A percentile compares a stretch with the other conserved stretches of the same genome.
Evolutionary conservation across 2,113 vertebrate species (phyloP).

Genomic region (Datnioides undecimradiatus): DNA sequence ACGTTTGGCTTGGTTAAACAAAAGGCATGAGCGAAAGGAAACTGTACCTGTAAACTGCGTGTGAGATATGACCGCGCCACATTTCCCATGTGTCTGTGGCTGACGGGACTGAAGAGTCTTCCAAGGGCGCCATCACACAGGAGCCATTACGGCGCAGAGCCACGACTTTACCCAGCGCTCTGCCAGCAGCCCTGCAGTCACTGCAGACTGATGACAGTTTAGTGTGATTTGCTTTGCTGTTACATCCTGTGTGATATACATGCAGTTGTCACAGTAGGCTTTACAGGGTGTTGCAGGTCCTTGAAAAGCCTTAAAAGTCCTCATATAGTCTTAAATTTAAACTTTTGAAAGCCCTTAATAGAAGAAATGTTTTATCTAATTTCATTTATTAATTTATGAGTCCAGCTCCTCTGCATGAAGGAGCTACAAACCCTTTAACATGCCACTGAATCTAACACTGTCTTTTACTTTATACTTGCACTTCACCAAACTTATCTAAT

Average conservation of each 20-base stretch:
- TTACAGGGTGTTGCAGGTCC: too few species aligned
- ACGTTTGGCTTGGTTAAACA: not conserved
- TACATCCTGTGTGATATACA: not conserved
- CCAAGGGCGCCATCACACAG: not conserved
- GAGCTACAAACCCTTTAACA: too few species aligned
- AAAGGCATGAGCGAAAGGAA: slow-evolving; percentile 8
- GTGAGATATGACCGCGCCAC: not conserved
- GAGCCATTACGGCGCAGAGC: not conserved
- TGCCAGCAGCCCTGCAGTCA: not conserved
- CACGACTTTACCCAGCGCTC: not conserved
- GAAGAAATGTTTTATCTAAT: too few species aligned
- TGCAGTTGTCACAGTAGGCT: not conserved
- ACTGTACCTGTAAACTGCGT: not conserved
- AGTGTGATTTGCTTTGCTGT: not conserved
- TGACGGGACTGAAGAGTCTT: not conserved
- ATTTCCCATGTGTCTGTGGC: not conserved
- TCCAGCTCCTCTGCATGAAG: too few species aligned
- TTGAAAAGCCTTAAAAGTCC: too few species aligned
- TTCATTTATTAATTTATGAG: too few species aligned
- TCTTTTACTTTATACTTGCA: too few species aligned
- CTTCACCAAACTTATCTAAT: too few species aligned
- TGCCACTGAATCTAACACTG: too few species aligned
- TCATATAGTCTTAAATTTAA: too few species aligned
- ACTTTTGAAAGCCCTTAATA: too few species aligned
- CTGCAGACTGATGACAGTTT: too few species aligned